Evolutionary conservation across 2,888 invertebrate species (phyloP), one percentile per base, ranked within the genome.

Genomic region (Spisula solida): DNA sequence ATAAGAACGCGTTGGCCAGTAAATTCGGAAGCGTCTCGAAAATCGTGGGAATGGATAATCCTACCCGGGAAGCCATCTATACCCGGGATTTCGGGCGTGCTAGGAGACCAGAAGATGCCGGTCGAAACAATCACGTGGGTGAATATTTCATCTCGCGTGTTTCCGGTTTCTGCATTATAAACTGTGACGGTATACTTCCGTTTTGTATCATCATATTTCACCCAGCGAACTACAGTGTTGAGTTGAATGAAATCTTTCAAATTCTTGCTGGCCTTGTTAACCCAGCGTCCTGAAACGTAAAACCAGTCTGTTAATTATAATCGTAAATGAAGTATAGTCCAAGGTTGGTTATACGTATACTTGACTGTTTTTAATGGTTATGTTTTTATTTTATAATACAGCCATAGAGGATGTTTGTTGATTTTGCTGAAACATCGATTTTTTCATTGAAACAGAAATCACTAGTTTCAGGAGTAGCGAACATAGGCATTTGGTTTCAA

Each of bases 11-110:
- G n/a, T 81, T 81, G 55, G 25, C 70, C 88, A 47, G 80, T 81
- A 34, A 84, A 91, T 18, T 89, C 79, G 0, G 34, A 1, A 12
- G 83, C 89, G 31, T 88, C 82, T 18, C 87, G 55, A 80, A 91
- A 91, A 48, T 91, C 88, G 78, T 89, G 89, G 34, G 91, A 82
- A 56, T 91, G 91, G 5, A 91, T 20, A n/a, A 87, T 51, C 1
- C 88, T 31, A 18, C 88, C 90, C 14, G 10, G 18, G 29, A 90
- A 90, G 16, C 66, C 47, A 14, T 88, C 80, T 8, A 90, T 78
- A 16, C 88, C 88, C 8, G 81, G 82, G 29, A 88, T 79, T 0
- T 48, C 48, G 25, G 86, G 88, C n/a, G 78, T 47, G 18, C 84
- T n/a, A 16, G 86, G 88, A 34, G 75, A 16, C 16, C 51, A 31